Evolutionary conservation across 2,113 vertebrate species (phyloP), one percentile per base, ranked within the genome.

Genomic region (Columba livia): DNA sequence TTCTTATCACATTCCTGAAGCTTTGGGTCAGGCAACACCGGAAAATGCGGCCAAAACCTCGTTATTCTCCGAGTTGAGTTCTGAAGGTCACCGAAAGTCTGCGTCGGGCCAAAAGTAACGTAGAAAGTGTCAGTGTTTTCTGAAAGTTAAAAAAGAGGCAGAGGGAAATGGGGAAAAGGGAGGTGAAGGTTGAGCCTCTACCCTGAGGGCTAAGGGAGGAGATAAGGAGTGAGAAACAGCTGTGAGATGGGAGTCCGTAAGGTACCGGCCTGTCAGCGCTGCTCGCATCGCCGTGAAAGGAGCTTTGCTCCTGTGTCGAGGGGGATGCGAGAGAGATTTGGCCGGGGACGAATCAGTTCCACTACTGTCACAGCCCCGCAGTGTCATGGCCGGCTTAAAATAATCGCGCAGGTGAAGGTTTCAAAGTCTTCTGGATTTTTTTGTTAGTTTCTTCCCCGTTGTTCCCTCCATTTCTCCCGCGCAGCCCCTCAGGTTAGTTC

Each of bases 31-130:
- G 91, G 85, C 89, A 94, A 85, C 89, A 92, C 88, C 94, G 73
- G 97, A 96, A 97, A 97, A 96, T 36, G 85, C 21, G 42, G 81
- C 95, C 97, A 97, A 97, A 97, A 97, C 93, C 89, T 94, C 91
- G 54, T 77, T 89, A 88, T 77, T 81, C 96, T 90, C 85, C 54
- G 72, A 90, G 91, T 50, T 79, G 83, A 81, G n/a, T 97, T 97
- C 94, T 97, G 96, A 98, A 98, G 97, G 97, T 97, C 97, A 95
- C 83, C n/a, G 14, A 94, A 93, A 85, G 78, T 53, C 73, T 90
- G 67, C 7, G 34, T 69, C n/a, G 48, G 82, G 94, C 95, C 79
- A 97, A 86, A 95, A 87, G 95, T 84, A 96, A 34, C 34, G 48
- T 93, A 95, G 93, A 95, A 96, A 92, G 95, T 89, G 84, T 91